These are phyloP conservation scores for Radopholus similis DNA, from an alignment of 1,140 invertebrate species.

Conservation along the genomic window DNA sequence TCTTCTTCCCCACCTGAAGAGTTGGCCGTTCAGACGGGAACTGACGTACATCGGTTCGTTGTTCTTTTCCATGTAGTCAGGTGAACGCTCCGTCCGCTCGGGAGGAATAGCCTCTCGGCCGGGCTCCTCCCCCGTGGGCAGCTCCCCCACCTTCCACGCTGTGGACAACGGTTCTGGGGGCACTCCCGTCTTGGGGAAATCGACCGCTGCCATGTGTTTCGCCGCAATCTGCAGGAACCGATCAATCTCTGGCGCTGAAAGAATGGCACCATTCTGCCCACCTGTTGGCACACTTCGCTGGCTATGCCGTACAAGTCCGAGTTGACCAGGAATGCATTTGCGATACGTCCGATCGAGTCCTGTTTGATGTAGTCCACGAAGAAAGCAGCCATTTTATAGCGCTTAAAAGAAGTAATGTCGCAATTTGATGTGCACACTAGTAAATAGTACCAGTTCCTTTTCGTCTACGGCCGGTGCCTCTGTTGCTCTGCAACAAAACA, in stretches of 20 bases:
- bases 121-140: neutral
- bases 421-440: too few relatives aligned
- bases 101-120: constrained; percentile 5
- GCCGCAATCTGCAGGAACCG: constrained; percentile 31
- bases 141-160: constrained; percentile 27
- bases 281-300: constrained; percentile 36
- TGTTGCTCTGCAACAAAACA: neutral
- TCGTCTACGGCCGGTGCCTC: constrained; percentile 12
- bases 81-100: constrained; percentile 38
- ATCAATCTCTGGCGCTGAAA: neutral
- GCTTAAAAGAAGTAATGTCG: too few relatives aligned
- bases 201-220: constrained; percentile 50
- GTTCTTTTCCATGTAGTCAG: constrained; percentile 58
- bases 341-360: constrained; percentile 58
- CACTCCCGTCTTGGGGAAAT: constrained; percentile 58
- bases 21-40: constrained; percentile 45
- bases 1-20: constrained; percentile 34
- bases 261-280: too few relatives aligned
- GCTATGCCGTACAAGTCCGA: constrained; percentile 53
- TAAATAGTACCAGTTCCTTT: constrained; percentile 15
- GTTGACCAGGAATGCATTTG: constrained; percentile 53
- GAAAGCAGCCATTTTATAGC: constrained; percentile 58
- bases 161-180: constrained; percentile 26
- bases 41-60: constrained; percentile 38
- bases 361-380: constrained; percentile 54